phyloP scores from a whole-genome alignment of 2,888 invertebrate genomes.

The Dinocampus coccinellae region DNA sequence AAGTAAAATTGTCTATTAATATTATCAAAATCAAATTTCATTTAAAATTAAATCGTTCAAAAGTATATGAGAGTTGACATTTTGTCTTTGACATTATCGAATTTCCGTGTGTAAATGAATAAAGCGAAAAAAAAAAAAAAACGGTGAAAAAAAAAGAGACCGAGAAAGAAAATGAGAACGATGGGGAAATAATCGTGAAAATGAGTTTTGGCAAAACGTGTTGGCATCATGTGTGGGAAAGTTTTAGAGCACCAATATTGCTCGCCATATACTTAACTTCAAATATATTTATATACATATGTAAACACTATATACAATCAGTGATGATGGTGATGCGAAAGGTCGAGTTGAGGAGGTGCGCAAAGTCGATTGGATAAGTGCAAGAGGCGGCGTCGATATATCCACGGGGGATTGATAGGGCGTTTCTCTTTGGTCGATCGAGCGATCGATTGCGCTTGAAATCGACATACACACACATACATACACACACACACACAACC shows the following conservation, averaged over 20 bases:
- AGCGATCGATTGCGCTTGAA: conserved; percentile 15
- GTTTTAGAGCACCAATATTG: conserved; percentile 23
- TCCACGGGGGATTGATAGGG: conserved; percentile 34
- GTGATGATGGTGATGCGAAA: conserved; percentile 24
- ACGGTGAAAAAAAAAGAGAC: neutral
- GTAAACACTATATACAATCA: neutral
- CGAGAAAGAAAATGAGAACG: neutral
- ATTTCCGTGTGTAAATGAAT: neutral
- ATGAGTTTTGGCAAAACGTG: neutral
- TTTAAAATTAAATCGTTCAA: conserved; percentile 11
- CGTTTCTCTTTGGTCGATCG: conserved; percentile 32
- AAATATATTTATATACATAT: neutral
- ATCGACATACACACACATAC: conserved; percentile 21
- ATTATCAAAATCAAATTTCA: neutral
- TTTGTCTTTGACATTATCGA: conserved; percentile 2
- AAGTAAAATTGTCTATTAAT: no score
- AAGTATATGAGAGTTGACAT: neutral
- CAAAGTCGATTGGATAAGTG: conserved; percentile 38
- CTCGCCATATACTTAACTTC: conserved; percentile 20
- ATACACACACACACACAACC: neutral
- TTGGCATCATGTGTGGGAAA: conserved; percentile 32
- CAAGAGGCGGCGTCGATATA: conserved; percentile 32
- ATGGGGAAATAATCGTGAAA: neutral
- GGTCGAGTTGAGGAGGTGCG: conserved; percentile 30
- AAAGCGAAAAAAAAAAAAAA: neutral